Percentiles rank a stretch among this genome's conserved stretches.
These are phyloP conservation scores for Mormyrus hasselquistii DNA, from an alignment of 2,797 vertebrate species.

Conservation along the genomic window DNA sequence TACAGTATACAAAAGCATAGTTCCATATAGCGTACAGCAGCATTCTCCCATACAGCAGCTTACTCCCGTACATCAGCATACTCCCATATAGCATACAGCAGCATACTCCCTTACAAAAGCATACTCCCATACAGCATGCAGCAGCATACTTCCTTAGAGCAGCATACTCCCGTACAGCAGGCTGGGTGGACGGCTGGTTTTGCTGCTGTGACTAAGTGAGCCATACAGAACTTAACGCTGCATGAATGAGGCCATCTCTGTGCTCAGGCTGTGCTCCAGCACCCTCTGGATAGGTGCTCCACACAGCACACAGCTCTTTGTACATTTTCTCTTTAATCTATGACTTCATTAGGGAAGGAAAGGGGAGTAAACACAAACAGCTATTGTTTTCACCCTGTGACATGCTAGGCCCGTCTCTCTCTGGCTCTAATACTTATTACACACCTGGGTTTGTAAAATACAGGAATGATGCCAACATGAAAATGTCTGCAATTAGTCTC, in stretches of 20 bases:
- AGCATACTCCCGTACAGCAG: too few relatives aligned
- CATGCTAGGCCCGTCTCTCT: slow-evolving; percentile 61
- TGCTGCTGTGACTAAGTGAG: background rate
- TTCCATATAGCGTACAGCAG: too few relatives aligned
- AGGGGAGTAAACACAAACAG: slow-evolving; percentile 73
- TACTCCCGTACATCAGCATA: too few relatives aligned
- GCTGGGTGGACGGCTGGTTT: background rate
- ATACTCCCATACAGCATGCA: too few relatives aligned
- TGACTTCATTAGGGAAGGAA: slow-evolving; percentile 80
- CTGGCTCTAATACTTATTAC: slow-evolving; percentile 58
- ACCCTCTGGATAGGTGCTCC: slow-evolving; percentile 73
- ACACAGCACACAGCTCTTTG: slow-evolving; percentile 72
- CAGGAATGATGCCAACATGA: background rate
- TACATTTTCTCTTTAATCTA: slow-evolving; percentile 71
- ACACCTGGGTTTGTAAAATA: slow-evolving; percentile 38
- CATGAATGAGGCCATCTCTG: slow-evolving; percentile 4
- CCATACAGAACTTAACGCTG: background rate
- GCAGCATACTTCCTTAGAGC: too few relatives aligned
- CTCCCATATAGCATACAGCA: too few relatives aligned
- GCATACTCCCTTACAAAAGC: too few relatives aligned
- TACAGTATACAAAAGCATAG: too few relatives aligned
- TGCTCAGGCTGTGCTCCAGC: slow-evolving; percentile 49
- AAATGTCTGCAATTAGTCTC: slow-evolving; percentile 8
- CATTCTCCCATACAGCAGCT: too few relatives aligned
- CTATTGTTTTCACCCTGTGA: slow-evolving; percentile 65